A percentile compares a stretch with the other conserved stretches of the same genome.
These are phyloP conservation scores for Gorsachius goisagi DNA, from an alignment of 2,113 vertebrate species.

Conservation along the genomic window DNA sequence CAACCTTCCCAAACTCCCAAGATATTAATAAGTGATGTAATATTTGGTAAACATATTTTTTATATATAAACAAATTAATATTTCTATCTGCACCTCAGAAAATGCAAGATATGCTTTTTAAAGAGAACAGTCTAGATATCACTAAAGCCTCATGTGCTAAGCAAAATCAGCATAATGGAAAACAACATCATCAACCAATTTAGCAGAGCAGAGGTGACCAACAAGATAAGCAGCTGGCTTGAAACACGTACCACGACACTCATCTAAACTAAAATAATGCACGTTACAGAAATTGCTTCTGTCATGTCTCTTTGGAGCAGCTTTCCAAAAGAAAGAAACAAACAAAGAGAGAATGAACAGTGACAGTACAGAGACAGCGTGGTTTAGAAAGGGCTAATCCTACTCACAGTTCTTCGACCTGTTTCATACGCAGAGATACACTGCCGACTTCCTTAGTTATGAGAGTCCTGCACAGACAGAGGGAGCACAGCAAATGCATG, in stretches of 20 bases:
- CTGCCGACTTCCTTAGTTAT: slow-evolving; percentile 98
- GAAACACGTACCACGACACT: background rate
- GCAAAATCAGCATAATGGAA: background rate
- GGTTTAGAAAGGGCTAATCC: slow-evolving; percentile 70
- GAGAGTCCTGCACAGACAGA: slow-evolving; percentile 85
- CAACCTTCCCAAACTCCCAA: background rate
- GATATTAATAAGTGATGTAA: background rate
- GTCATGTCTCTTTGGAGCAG: background rate
- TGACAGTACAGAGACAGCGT: slow-evolving; percentile 45
- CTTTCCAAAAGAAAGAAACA: slow-evolving; percentile 12
- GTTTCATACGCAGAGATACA: slow-evolving; percentile 99
- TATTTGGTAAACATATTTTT: background rate
- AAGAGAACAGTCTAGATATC: background rate
- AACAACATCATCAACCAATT: background rate
- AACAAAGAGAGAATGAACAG: slow-evolving; percentile 3
- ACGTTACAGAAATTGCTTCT: background rate
- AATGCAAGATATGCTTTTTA: background rate
- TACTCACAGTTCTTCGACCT: slow-evolving; percentile 99
- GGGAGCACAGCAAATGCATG: slow-evolving; percentile 84
- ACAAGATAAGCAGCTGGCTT: background rate
- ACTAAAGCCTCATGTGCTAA: background rate
- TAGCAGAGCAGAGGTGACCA: background rate
- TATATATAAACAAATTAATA: background rate
- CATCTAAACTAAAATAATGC: background rate
- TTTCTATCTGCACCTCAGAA: background rate